Percentiles rank a stretch among this genome's conserved stretches.
Evolutionary conservation across 2,113 vertebrate genomes (phyloP).

Genomic region (Glareola pratincola): DNA sequence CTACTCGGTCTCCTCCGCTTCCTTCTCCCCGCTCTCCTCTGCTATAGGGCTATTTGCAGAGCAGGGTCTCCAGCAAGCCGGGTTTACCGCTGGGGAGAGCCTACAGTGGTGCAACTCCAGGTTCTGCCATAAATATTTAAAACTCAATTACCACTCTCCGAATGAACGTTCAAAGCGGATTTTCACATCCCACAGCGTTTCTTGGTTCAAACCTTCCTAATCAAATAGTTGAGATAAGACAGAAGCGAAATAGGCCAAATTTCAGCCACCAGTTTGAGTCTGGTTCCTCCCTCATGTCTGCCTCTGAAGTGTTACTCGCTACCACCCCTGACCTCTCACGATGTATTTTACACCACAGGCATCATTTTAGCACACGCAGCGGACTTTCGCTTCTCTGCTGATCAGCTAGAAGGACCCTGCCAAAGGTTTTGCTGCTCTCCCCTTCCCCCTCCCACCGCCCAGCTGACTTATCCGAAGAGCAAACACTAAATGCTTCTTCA

Average conservation of each 20-base stretch:
- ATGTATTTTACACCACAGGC: neutral
- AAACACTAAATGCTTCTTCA: neutral
- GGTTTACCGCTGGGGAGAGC: neutral
- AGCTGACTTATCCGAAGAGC: neutral
- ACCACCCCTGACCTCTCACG: neutral
- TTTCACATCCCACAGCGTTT: neutral
- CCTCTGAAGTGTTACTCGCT: neutral
- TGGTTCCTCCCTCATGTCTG: neutral
- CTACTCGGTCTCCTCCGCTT: neutral
- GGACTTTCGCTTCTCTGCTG: neutral
- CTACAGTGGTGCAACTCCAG: neutral
- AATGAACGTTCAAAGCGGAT: neutral
- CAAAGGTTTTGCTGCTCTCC: neutral
- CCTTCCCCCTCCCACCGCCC: neutral
- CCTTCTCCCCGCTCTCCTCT: neutral
- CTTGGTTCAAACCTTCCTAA: neutral
- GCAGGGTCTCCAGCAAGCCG: neutral
- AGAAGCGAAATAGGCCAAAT: neutral
- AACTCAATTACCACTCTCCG: neutral
- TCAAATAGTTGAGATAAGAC: neutral
- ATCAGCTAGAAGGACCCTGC: neutral
- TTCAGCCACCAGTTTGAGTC: neutral
- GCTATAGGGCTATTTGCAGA: neutral
- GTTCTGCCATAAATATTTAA: slow-evolving; percentile 26
- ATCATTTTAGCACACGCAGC: neutral